Evolutionary conservation across 2,888 invertebrate genomes (phyloP).

Genomic region (Pedicia rivosa): DNA sequence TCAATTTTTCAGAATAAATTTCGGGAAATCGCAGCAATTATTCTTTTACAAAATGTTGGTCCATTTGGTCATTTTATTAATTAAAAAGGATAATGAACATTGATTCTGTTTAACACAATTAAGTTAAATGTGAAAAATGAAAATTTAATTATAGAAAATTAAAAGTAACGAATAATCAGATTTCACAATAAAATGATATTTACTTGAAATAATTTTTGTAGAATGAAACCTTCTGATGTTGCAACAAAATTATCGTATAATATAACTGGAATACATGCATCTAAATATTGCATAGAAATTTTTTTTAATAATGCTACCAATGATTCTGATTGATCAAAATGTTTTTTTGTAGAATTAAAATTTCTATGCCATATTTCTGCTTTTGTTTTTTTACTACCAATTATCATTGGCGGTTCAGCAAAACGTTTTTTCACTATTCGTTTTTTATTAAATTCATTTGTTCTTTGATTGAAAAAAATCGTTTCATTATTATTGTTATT

Average conservation of each 20-base stretch:
- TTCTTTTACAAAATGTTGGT: no score
- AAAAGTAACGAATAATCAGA: background rate
- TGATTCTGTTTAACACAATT: no score
- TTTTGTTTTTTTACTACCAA: conserved; percentile 40
- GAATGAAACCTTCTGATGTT: conserved; percentile 35
- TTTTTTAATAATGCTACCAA: conserved; percentile 42
- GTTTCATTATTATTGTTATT: no score
- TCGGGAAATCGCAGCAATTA: no score
- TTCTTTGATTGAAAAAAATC: no score
- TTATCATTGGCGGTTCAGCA: conserved; percentile 35
- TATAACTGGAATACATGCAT: conserved; percentile 46
- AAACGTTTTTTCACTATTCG: conserved; percentile 24
- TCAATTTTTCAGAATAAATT: no score
- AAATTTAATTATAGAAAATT: no score
- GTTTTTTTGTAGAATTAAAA: conserved; percentile 29
- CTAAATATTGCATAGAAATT: conserved; percentile 40
- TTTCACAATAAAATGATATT: conserved; percentile 2
- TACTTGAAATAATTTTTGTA: conserved; percentile 39
- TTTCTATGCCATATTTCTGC: conserved; percentile 37
- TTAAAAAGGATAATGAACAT: no score
- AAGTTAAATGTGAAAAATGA: no score
- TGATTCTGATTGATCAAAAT: conserved; percentile 38
- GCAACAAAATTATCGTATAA: conserved; percentile 47
- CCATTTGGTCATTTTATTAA: no score
- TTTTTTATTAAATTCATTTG: no score